Percentiles rank a stretch among this genome's conserved stretches.
Evolutionary conservation across 2,113 vertebrate genomes (phyloP).

Genomic region (Entomyzon cyanotis): DNA sequence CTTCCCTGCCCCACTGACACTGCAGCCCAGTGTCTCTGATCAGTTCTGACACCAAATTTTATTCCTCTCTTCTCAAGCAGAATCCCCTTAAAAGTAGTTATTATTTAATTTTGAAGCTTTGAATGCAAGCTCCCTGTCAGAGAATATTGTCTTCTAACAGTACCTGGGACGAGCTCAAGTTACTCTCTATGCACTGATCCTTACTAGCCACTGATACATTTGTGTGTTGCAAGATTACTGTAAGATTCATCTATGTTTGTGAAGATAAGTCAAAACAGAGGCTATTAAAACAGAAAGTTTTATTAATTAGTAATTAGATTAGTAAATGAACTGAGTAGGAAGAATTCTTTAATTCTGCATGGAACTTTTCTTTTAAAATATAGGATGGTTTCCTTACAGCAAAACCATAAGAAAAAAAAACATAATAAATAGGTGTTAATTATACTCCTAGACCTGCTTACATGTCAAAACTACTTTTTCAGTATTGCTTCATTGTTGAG

Average conservation of each 20-base stretch:
- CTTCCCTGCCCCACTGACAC: background rate
- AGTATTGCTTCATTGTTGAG: background rate
- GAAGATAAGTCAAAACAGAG: background rate
- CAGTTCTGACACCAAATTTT: background rate
- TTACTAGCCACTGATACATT: background rate
- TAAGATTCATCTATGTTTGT: background rate
- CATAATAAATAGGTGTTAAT: background rate
- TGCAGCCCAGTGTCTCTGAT: background rate
- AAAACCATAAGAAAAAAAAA: background rate
- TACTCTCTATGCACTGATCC: background rate
- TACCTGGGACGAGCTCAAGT: background rate
- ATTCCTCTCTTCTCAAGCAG: background rate
- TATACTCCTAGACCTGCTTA: background rate
- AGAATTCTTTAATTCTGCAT: background rate
- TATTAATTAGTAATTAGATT: constrained; percentile 12
- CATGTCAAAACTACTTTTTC: constrained; percentile 17
- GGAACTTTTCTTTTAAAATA: background rate
- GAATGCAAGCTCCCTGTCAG: background rate
- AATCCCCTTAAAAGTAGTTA: background rate
- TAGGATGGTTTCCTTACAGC: background rate
- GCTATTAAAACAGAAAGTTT: background rate
- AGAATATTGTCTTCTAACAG: background rate
- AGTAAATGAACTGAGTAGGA: background rate
- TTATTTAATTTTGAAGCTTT: background rate
- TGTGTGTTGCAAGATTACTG: background rate